Percentiles rank a stretch among this genome's conserved stretches.
phyloP scores from a whole-genome alignment of 1,140 invertebrate genomes.

The Venturia canescens region DNA sequence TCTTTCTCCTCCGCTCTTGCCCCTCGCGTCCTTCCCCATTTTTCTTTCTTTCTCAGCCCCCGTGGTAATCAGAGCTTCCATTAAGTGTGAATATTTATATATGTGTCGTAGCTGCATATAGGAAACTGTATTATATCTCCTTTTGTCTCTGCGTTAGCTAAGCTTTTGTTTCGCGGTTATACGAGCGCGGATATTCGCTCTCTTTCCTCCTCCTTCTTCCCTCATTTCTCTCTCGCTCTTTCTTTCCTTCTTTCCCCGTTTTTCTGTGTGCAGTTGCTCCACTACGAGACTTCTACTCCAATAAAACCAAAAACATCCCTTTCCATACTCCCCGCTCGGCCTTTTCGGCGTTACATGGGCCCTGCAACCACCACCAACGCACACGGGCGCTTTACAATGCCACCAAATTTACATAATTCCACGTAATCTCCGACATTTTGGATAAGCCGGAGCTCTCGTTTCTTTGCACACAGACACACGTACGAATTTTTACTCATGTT shows the following conservation, averaged over 20 bases:
- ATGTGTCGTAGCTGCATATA: conserved; percentile 15
- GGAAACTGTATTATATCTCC: conserved; percentile 48
- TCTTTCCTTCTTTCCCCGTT: conserved; percentile 9
- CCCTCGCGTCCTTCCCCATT: too few relatives aligned
- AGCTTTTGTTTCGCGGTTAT: conserved; percentile 76
- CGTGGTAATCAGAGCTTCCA: conserved; percentile 1
- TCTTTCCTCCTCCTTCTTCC: conserved; percentile 26
- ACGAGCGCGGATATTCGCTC: conserved; percentile 67
- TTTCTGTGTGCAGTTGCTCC: not conserved
- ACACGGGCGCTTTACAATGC: conserved; percentile 73
- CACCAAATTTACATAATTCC: conserved; percentile 76
- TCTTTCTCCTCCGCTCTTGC: conserved; percentile 44
- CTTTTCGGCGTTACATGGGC: conserved; percentile 5
- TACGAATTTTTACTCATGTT: too few relatives aligned
- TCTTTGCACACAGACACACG: not conserved
- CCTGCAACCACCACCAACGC: conserved; percentile 44
- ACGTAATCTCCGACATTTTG: conserved; percentile 77
- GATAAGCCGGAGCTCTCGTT: conserved; percentile 52
- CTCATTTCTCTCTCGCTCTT: conserved; percentile 11
- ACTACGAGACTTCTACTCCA: conserved; percentile 59
- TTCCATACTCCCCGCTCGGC: conserved; percentile 27
- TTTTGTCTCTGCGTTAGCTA: conserved; percentile 75
- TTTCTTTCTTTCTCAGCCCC: not conserved
- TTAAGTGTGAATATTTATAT: not conserved
- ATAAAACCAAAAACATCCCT: conserved; percentile 75